Conservation (phyloP, 2,797 vertebrate genomes). For the Pyrocephalus nanus region DNA sequence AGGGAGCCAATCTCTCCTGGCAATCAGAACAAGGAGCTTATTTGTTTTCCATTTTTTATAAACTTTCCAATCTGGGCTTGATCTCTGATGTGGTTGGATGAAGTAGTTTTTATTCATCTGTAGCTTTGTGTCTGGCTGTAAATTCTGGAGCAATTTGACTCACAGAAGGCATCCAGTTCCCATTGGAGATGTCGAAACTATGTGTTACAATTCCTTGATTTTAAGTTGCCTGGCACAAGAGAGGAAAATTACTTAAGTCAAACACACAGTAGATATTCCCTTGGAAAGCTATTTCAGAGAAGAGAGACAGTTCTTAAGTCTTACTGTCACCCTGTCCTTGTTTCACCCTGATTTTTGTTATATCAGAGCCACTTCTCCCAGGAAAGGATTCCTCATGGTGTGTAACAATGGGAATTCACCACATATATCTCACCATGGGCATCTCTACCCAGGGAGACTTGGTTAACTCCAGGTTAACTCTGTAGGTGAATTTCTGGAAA, state of each 20-base stretch:
- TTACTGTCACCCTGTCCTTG: background rate
- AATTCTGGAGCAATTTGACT: background rate
- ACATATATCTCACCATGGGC: fast-evolving
- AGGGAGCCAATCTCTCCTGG: background rate
- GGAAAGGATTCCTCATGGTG: background rate
- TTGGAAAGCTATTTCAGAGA: background rate
- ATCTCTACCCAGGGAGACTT: background rate
- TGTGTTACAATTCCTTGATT: background rate
- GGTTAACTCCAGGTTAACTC: background rate
- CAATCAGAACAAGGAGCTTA: background rate
- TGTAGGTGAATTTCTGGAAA: background rate
- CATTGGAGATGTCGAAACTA: background rate
- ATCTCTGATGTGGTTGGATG: background rate
- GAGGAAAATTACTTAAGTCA: background rate
- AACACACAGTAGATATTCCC: background rate
- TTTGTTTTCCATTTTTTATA: background rate
- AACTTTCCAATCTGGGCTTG: background rate
- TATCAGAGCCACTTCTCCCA: background rate
- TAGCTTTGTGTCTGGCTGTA: background rate
- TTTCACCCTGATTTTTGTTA: background rate
- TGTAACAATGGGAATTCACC: background rate
- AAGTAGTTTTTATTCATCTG: background rate
- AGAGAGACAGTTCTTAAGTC: background rate
- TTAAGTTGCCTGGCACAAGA: background rate
- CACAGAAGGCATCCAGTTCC: background rate